Evolutionary conservation across 2,797 vertebrate genomes (phyloP).

Genomic region (Spea hammondii): DNA sequence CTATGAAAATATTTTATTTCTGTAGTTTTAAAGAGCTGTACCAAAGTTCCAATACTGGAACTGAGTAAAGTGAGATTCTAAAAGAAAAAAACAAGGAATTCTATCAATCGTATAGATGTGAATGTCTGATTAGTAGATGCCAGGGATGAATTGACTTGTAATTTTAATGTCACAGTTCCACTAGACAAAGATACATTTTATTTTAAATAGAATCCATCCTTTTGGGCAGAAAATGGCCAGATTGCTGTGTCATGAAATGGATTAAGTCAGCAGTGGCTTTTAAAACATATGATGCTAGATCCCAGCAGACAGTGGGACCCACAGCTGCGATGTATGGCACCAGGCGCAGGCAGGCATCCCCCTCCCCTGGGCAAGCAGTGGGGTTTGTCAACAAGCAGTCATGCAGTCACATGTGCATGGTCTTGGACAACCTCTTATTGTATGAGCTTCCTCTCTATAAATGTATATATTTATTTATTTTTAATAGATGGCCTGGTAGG

Average conservation of each 20-base stretch:
- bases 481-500: background rate
- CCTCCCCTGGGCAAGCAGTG: background rate
- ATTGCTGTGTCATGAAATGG: background rate
- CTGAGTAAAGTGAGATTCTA: no score
- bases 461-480: no score
- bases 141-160: no score
- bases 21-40: no score
- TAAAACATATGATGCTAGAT: background rate
- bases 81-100: no score
- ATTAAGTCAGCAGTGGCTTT: background rate
- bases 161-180: no score
- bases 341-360: slow-evolving; percentile 3
- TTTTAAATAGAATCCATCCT: background rate
- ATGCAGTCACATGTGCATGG: background rate
- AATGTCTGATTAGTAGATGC: no score
- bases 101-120: no score
- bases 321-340: slow-evolving; percentile 23
- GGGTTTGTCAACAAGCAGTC: slow-evolving; percentile 3
- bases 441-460: background rate
- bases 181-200: no score
- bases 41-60: no score
- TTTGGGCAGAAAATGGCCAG: background rate
- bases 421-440: background rate
- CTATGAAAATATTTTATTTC: no score
- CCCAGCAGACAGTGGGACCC: slow-evolving; percentile 23